Evolutionary conservation across 2,113 vertebrate genomes (phyloP).

Genomic region (Lasiurus cinereus): DNA sequence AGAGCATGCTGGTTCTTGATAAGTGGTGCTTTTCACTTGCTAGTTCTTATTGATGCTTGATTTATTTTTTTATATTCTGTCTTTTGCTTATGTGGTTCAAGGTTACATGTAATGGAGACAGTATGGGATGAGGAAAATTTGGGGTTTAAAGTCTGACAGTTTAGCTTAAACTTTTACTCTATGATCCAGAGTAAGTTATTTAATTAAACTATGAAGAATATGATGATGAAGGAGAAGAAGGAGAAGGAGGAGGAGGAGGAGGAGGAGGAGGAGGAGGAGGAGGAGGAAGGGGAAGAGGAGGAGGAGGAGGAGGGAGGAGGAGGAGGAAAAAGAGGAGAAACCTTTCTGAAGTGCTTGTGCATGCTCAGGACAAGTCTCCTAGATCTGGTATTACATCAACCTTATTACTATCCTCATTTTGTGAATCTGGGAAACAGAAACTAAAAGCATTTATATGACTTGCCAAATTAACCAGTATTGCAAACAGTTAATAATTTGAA

Average conservation of each 20-base stretch:
- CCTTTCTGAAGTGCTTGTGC: neutral
- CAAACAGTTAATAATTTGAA: neutral
- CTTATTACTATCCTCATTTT: neutral
- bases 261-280: too few relatives aligned
- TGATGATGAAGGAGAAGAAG: neutral
- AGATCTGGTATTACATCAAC: neutral
- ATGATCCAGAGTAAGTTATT: neutral
- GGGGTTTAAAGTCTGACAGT: neutral
- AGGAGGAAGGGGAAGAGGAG: too few relatives aligned
- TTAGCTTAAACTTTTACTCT: neutral
- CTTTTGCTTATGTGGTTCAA: neutral
- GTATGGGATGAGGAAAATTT: neutral
- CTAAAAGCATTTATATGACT: neutral
- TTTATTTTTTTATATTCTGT: neutral
- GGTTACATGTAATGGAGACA: neutral
- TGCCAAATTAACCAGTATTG: neutral
- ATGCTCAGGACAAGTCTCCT: neutral
- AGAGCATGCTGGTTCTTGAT: neutral
- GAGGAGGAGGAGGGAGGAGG: too few relatives aligned
- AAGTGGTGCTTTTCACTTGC: neutral
- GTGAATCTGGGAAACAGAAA: neutral
- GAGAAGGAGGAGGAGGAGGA: too few relatives aligned
- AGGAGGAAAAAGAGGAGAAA: too few relatives aligned
- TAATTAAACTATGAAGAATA: neutral
- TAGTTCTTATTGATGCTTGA: neutral